phyloP scores from a whole-genome alignment of 2,113 vertebrate species.

The Leptodactylus fuscus region DNA sequence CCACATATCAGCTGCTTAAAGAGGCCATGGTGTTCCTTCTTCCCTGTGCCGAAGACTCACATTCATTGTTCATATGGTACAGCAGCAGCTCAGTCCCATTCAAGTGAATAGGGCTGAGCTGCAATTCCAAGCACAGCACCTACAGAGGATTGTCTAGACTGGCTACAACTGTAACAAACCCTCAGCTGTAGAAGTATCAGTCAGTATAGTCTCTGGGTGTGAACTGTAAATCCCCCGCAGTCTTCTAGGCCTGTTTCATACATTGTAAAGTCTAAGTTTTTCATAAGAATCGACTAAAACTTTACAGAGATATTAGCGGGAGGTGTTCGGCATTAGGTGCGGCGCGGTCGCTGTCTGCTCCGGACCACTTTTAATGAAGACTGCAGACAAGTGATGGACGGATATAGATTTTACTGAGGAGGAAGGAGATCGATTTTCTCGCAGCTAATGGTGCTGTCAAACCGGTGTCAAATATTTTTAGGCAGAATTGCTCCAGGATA shows the following conservation, averaged over 20 bases:
- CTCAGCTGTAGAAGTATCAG: background rate
- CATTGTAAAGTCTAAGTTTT: background rate
- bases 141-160: background rate
- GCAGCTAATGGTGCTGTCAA: slow-evolving; percentile 42
- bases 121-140: too few relatives aligned
- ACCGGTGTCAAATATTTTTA: slow-evolving; percentile 37
- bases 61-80: too few relatives aligned
- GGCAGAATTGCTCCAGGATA: slow-evolving; percentile 5
- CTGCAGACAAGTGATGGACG: slow-evolving; percentile 28
- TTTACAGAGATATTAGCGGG: background rate
- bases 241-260: background rate
- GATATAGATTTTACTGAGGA: slow-evolving; percentile 41
- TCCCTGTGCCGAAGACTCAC: too few relatives aligned
- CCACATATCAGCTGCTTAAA: too few relatives aligned
- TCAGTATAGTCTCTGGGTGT: background rate
- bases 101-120: too few relatives aligned
- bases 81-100: too few relatives aligned
- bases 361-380: slow-evolving; percentile 8
- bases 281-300: background rate
- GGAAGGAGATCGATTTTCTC: slow-evolving; percentile 35
- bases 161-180: background rate
- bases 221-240: too few relatives aligned
- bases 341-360: background rate
- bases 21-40: too few relatives aligned
- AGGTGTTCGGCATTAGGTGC: background rate